Conservation (phyloP, 2,113 vertebrate genomes). For the Hippocampus zosterae region DNA sequence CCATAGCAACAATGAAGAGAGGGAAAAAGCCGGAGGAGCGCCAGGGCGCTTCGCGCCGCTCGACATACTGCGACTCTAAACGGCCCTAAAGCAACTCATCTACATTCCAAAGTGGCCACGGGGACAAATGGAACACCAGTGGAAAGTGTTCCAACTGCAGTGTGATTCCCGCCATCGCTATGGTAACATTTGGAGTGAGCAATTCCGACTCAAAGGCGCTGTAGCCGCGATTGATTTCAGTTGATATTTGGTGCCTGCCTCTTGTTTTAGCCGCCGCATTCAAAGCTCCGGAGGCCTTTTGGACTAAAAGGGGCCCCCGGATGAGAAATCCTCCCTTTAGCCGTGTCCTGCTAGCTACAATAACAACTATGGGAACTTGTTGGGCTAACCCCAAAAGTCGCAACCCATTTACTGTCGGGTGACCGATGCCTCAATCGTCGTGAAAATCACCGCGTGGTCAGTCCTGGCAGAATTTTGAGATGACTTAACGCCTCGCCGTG, state of each 20-base stretch:
- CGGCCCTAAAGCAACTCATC: slow-evolving; percentile 69
- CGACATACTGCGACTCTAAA: slow-evolving; percentile 64
- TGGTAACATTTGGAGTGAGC: slow-evolving; percentile 24
- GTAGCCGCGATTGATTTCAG: slow-evolving; percentile 26
- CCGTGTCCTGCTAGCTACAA: slow-evolving; percentile 31
- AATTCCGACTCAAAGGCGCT: slow-evolving; percentile 25
- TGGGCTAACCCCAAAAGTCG: slow-evolving; percentile 33
- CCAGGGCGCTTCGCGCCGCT: slow-evolving; percentile 47
- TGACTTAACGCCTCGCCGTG: too few relatives aligned
- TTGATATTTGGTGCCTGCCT: slow-evolving; percentile 38
- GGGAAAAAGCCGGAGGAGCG: slow-evolving; percentile 38
- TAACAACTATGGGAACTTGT: slow-evolving; percentile 50
- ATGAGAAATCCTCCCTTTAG: slow-evolving; percentile 34
- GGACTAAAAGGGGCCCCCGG: slow-evolving; percentile 30
- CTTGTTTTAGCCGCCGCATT: slow-evolving; percentile 38
- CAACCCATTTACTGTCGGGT: slow-evolving; percentile 25
- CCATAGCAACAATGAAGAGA: slow-evolving; percentile 53
- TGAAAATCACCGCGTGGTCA: not conserved
- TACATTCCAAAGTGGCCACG: slow-evolving; percentile 69
- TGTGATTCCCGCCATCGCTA: slow-evolving; percentile 44
- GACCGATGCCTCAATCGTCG: not conserved
- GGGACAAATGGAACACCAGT: slow-evolving; percentile 58
- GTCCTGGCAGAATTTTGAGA: too few relatives aligned
- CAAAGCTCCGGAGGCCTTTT: slow-evolving; percentile 40
- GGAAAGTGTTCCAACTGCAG: slow-evolving; percentile 55